These are phyloP conservation scores for Dicyrtomina minuta DNA, from an alignment of 2,888 invertebrate genomes.

Conservation along the genomic window DNA sequence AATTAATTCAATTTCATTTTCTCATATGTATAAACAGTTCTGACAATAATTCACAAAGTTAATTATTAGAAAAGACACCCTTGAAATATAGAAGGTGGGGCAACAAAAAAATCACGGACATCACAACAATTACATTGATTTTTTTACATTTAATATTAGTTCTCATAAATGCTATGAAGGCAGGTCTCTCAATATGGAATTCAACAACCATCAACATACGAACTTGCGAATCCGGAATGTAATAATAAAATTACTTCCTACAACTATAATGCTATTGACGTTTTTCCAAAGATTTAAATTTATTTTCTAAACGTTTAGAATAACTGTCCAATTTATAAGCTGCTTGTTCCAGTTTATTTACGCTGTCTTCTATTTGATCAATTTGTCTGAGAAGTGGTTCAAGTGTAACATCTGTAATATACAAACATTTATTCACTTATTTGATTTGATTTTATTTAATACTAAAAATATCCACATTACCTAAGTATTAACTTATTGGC, in stretches of 20 bases:
- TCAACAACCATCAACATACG: no score
- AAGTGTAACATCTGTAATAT: constrained; percentile 63
- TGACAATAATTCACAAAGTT: no score
- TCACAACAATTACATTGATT: no score
- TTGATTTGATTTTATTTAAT: neutral
- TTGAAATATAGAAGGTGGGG: no score
- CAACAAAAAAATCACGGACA: no score
- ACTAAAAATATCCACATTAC: constrained; percentile 3
- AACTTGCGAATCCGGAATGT: no score
- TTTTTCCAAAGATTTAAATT: constrained; percentile 73
- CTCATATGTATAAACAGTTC: no score
- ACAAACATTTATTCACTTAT: constrained; percentile 34
- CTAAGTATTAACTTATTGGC: no score
- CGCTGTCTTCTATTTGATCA: constrained; percentile 89
- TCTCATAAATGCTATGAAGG: neutral
- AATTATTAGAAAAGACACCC: no score
- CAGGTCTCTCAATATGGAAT: no score
- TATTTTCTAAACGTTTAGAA: constrained; percentile 80
- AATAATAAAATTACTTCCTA: neutral
- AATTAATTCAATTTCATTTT: no score
- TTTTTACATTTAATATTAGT: no score
- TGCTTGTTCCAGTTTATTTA: constrained; percentile 86
- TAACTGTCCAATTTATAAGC: constrained; percentile 93
- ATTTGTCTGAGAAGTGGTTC: constrained; percentile 87
- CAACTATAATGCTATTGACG: constrained; percentile 55